A percentile compares a stretch with the other conserved stretches of the same genome.
These are phyloP conservation scores for Eulemur albifrons DNA, from an alignment of 2,797 vertebrate species.

Conservation along the genomic window DNA sequence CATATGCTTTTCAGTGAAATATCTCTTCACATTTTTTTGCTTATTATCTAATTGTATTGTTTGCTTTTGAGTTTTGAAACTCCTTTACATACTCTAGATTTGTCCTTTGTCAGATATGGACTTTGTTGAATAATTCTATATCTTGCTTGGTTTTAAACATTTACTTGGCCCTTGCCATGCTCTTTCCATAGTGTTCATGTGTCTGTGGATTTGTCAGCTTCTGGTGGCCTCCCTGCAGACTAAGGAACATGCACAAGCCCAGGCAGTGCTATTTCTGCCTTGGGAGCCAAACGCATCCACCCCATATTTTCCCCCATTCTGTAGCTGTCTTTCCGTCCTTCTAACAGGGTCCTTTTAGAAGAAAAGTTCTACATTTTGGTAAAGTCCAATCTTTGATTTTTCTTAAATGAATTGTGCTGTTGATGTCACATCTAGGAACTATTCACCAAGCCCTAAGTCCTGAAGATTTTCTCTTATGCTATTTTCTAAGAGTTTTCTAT, in stretches of 20 bases:
- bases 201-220: background rate
- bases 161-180: background rate
- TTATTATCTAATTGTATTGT: background rate
- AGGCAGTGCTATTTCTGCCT: background rate
- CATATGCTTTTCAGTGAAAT: background rate
- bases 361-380: background rate
- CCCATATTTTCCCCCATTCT: background rate
- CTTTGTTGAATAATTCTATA: background rate
- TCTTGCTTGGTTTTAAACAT: background rate
- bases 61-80: background rate
- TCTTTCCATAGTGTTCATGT: background rate
- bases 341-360: background rate
- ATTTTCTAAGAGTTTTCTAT: background rate
- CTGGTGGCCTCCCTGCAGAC: background rate
- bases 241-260: background rate
- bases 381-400: background rate
- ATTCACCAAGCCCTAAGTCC: background rate
- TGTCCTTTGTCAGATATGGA: no score
- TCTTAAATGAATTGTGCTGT: background rate
- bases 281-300: background rate
- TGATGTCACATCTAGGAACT: background rate
- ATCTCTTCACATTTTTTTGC: background rate
- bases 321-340: background rate
- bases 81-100: background rate
- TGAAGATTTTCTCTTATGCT: background rate